phyloP scores from a whole-genome alignment of 2,113 vertebrate genomes.

The Cettia cetti region DNA sequence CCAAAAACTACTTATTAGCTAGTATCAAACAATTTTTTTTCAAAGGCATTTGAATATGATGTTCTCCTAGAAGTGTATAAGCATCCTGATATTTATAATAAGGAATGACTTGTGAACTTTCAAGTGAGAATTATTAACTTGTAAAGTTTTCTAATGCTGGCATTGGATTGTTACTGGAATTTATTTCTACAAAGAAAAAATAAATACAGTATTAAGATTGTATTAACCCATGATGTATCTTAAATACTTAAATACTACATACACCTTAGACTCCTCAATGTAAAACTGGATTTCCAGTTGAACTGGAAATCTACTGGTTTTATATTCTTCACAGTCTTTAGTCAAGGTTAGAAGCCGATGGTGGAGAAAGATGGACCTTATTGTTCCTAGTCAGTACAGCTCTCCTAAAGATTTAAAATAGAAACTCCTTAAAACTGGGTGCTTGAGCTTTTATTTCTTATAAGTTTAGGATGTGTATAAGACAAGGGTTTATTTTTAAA shows the following conservation, averaged over 20 bases:
- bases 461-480: neutral
- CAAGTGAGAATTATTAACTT: neutral
- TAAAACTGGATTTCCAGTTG: neutral
- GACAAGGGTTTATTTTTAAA: neutral
- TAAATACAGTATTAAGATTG: neutral
- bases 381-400: neutral
- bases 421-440: neutral
- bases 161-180: neutral
- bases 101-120: neutral
- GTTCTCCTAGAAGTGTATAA: neutral
- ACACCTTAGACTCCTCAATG: neutral
- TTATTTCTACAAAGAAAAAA: neutral
- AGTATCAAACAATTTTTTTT: neutral
- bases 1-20: neutral
- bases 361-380: neutral
- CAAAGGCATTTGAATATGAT: neutral
- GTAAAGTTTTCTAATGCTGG: neutral
- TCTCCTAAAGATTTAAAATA: neutral
- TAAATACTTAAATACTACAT: neutral
- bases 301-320: neutral
- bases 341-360: neutral
- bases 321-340: neutral
- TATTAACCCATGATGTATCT: neutral
- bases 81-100: neutral
- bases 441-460: neutral